These are phyloP conservation scores for Orgyia antiqua DNA, from an alignment of 2,888 invertebrate species.

Conservation along the genomic window DNA sequence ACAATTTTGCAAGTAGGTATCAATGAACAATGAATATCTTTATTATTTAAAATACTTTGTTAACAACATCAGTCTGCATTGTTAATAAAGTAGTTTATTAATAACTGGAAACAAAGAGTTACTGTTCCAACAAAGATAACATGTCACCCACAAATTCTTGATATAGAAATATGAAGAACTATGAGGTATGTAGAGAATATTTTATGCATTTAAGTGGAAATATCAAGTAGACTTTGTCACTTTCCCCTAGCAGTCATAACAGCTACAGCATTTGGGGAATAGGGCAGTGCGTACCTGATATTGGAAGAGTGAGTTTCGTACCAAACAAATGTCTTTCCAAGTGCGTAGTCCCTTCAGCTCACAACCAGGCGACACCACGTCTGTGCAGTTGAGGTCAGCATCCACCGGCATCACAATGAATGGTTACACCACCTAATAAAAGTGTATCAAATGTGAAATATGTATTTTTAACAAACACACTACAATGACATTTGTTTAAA, in stretches of 20 bases:
- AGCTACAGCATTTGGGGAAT: slow-evolving; percentile 22
- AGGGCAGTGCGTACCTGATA: slow-evolving; percentile 62
- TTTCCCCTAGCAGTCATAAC: slow-evolving; percentile 21
- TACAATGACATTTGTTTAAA: too few species aligned
- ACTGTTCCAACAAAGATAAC: too few species aligned
- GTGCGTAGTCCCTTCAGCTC: slow-evolving; percentile 75
- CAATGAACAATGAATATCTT: slow-evolving; percentile 7
- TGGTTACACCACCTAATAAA: slow-evolving; percentile 69
- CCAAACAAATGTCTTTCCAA: slow-evolving; percentile 76
- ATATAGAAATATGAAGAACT: slow-evolving; percentile 10
- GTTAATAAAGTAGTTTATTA: too few species aligned
- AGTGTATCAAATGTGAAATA: too few species aligned
- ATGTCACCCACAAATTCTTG: slow-evolving; percentile 6
- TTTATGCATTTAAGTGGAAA: too few species aligned
- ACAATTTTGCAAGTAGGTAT: too few species aligned
- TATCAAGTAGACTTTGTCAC: slow-evolving; percentile 10
- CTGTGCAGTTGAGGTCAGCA: slow-evolving; percentile 75
- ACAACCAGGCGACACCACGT: slow-evolving; percentile 77
- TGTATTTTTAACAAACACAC: too few species aligned
- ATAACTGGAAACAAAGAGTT: too few species aligned
- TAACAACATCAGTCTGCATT: slow-evolving; percentile 1
- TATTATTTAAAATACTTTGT: slow-evolving; percentile 5
- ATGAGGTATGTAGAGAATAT: too few species aligned
- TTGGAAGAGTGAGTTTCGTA: slow-evolving; percentile 74
- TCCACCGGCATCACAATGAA: slow-evolving; percentile 79